Base-by-base conservation (phyloP, 2,113 vertebrate genomes). In the Oreochromis spilurus region DNA sequence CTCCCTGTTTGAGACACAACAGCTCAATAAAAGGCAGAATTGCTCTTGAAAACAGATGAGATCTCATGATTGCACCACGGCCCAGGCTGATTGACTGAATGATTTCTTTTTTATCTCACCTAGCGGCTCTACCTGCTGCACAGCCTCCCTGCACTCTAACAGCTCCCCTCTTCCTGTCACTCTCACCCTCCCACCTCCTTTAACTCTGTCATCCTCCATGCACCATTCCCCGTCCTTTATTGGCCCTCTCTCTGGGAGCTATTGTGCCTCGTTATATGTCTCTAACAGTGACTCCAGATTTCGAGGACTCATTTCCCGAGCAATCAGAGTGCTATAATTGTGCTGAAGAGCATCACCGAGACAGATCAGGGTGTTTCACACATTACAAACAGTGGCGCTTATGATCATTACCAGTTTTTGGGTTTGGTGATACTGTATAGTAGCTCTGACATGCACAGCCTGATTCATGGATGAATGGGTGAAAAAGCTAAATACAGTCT, bases 1-100 rank as follows among this genome's bases (percentile, higher is more conserved):
- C 88, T 90, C 90, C 72, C 90, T 91, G 88, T 93, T 93, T 90
- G 89, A 91, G 92, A 86, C 94, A 93, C 94, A 95, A 95, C 96
- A 95, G 96, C 95, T 96, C 96, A 96, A 96, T 96, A 95, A 93
- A 93, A 89, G 92, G 91, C 88, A 89, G 93, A 91, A 94, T 94
- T 94, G 94, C 93, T 95, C 94, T 93, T 96, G 95, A 96, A 95
- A 96, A 88, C 94, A 95, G 96, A 95, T 94, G 95, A 96, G 95
- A 95, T 94, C 85, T 92, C 93, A 95, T 96, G 95, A 96, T 96
- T 96, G 95, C 93, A 85, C 77, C 55, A 6, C 45, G 43, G 93
- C 92, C 81, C 9, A 55, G 87, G 72, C 92, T 95, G 95, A 96
- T 94, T 95, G 95, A 96, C 95, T 96, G 93, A 95, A 95, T 95